A percentile compares a stretch with the other conserved stretches of the same genome.
Evolutionary conservation across 2,797 vertebrate species (phyloP).

Genomic region (Microchirus variegatus): DNA sequence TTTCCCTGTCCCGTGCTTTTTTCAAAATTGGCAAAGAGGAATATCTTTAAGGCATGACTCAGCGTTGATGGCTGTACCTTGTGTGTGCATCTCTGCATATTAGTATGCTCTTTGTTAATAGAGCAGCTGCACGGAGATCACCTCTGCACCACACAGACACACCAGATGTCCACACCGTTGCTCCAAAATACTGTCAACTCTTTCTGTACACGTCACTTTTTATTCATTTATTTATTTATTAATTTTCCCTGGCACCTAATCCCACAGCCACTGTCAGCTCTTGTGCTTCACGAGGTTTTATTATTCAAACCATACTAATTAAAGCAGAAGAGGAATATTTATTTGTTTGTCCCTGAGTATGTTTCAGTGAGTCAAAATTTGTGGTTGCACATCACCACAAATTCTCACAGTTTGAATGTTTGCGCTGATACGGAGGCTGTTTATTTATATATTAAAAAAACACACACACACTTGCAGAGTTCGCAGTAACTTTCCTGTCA

Average conservation of each 20-base stretch:
- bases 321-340: conserved; percentile 29
- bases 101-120: conserved; percentile 46
- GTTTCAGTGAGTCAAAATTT: conserved; percentile 19
- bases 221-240: conserved; percentile 16
- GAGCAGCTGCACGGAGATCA: conserved; percentile 58
- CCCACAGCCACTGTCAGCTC: conserved; percentile 41
- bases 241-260: conserved; percentile 43
- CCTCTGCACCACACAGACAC: conserved; percentile 33
- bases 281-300: conserved; percentile 22
- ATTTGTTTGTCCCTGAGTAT: conserved; percentile 21
- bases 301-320: conserved; percentile 56
- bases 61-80: conserved; percentile 17
- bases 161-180: conserved; percentile 49
- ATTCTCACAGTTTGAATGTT: conserved; percentile 21
- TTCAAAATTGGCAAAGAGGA: conserved; percentile 13
- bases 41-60: conserved; percentile 25
- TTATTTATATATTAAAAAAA: background rate
- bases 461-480: background rate
- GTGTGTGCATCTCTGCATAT: conserved; percentile 5
- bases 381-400: conserved; percentile 22
- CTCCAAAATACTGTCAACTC: conserved; percentile 49
- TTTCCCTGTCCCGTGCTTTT: background rate
- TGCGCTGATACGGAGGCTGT: conserved; percentile 25
- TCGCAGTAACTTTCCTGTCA: conserved; percentile 17
- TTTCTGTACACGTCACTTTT: conserved; percentile 30